phyloP scores from a whole-genome alignment of 2,888 invertebrate species.

The Temnothorax unifasciatus region DNA sequence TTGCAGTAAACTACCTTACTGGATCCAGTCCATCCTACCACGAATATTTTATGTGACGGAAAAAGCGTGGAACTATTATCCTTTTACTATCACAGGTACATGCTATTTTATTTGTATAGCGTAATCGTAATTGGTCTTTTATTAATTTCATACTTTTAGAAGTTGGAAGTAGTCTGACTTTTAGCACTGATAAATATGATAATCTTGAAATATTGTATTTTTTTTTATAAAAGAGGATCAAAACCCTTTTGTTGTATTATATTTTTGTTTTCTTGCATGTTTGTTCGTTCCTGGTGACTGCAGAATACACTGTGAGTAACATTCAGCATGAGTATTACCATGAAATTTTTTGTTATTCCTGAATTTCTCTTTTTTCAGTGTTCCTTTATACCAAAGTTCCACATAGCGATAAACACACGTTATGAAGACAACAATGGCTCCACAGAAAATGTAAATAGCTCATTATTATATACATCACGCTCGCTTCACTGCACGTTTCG shows the following conservation, averaged over 20 bases:
- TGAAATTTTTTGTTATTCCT: constrained; percentile 32
- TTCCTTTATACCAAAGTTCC: constrained; percentile 95
- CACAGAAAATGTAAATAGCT: constrained; percentile 93
- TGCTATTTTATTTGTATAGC: constrained; percentile 40
- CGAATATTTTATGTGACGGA: constrained; percentile 97
- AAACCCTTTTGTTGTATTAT: not conserved
- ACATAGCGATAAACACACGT: constrained; percentile 94
- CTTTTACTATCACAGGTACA: constrained; percentile 94
- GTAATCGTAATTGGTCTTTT: not conserved
- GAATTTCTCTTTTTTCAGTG: constrained; percentile 89
- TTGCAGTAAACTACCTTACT: constrained; percentile 93
- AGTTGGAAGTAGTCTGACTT: not conserved
- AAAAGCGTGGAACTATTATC: constrained; percentile 98
- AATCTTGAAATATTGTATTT: not conserved
- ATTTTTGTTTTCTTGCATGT: constrained; percentile 75
- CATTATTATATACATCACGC: not conserved
- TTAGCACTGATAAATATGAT: not conserved
- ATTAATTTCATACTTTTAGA: not conserved
- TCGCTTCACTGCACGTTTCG: not conserved
- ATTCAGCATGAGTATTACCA: not conserved
- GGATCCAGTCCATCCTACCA: constrained; percentile 95
- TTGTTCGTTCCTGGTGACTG: constrained; percentile 60
- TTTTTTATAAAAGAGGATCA: not conserved
- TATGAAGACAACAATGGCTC: constrained; percentile 96
- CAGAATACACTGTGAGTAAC: constrained; percentile 92